Evolutionary conservation across 64 coral and sea anemone genomes (phyloP).

Genomic region (Porites lutea): DNA sequence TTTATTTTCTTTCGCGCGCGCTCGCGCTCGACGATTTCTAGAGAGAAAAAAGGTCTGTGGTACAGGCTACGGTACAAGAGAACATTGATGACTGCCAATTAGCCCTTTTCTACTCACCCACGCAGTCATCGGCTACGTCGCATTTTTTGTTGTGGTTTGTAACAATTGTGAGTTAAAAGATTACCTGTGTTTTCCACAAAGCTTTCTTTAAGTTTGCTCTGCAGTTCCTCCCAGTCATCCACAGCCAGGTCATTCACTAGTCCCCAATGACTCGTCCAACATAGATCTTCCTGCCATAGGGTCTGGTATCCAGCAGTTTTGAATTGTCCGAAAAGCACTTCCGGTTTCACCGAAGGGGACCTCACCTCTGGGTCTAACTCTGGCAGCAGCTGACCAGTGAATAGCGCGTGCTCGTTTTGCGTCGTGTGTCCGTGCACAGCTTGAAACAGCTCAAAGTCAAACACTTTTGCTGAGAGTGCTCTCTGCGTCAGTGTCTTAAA

Average conservation of each 20-base stretch:
- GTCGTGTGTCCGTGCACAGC: conserved; percentile 89
- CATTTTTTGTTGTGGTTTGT: no score
- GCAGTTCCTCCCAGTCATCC: conserved; percentile 57
- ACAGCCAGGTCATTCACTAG: conserved; percentile 66
- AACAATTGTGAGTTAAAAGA: background rate
- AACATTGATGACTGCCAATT: no score
- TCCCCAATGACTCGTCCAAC: conserved; percentile 77
- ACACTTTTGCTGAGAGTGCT: conserved; percentile 34
- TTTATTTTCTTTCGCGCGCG: no score
- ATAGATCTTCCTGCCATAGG: conserved; percentile 90
- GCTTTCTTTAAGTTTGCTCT: conserved; percentile 6
- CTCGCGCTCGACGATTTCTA: no score
- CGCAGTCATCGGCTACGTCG: no score
- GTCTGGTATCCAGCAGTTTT: conserved; percentile 94
- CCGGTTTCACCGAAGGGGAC: conserved; percentile 63
- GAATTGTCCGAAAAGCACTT: conserved; percentile 70
- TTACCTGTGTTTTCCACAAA: conserved; percentile 79
- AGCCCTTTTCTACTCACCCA: no score
- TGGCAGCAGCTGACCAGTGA: conserved; percentile 71
- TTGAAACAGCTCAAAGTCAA: conserved; percentile 96
- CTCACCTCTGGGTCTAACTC: conserved; percentile 24
- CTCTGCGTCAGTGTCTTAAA: conserved; percentile 31
- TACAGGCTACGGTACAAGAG: no score
- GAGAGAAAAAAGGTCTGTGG: no score
- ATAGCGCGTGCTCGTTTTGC: conserved; percentile 87